These are phyloP conservation scores for Cyclophora albipunctata DNA, from an alignment of 2,888 invertebrate species.

Conservation along the genomic window DNA sequence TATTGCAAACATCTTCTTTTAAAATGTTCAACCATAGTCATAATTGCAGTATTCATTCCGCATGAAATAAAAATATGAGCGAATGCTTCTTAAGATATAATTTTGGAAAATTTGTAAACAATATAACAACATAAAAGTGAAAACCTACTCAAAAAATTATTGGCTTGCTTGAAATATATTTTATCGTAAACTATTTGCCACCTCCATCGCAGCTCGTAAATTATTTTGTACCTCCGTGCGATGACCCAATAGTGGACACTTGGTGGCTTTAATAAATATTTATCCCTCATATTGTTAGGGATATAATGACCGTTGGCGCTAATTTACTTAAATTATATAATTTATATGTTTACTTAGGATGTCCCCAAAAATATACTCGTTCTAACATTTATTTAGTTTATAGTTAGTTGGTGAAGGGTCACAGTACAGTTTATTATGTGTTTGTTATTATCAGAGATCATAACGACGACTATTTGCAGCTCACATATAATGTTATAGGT, in stretches of 20 bases:
- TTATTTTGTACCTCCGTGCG: conserved; percentile 19
- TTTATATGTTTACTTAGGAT: conserved; percentile 62
- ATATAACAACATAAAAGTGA: no score
- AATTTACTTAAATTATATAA: conserved; percentile 57
- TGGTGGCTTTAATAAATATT: conserved; percentile 68
- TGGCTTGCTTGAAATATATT: no score
- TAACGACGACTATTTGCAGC: no score
- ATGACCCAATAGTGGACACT: conserved; percentile 66
- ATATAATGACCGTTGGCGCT: conserved; percentile 20
- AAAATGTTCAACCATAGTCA: no score
- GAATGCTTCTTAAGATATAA: no score
- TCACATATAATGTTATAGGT: no score
- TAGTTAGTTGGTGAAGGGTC: conserved; percentile 2
- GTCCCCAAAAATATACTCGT: conserved; percentile 15
- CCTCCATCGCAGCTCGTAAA: conserved; percentile 23
- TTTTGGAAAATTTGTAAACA: no score
- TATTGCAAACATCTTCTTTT: no score
- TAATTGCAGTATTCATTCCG: no score
- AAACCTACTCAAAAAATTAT: no score
- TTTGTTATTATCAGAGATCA: no score
- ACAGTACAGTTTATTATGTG: neutral
- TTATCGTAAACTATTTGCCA: conserved; percentile 16
- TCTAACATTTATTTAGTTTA: conserved; percentile 8
- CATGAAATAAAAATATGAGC: no score
- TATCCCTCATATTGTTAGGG: conserved; percentile 63